A percentile compares a stretch with the other conserved stretches of the same genome.
These are phyloP conservation scores for Novumbra hubbsi DNA, from an alignment of 2,797 vertebrate genomes.

Conservation along the genomic window DNA sequence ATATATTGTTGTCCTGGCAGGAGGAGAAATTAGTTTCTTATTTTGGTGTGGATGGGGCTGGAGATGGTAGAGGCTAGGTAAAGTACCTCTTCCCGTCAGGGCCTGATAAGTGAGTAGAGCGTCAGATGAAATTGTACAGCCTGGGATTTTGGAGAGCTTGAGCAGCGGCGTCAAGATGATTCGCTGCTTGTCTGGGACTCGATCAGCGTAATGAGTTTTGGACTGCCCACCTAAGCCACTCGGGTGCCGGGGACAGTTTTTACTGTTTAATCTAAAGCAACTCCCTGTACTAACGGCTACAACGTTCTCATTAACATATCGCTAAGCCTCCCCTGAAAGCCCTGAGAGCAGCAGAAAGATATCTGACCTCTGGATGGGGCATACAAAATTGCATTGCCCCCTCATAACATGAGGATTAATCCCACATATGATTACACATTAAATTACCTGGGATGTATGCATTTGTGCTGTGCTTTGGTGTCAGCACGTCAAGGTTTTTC, in stretches of 20 bases:
- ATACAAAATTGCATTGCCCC: slow-evolving; percentile 55
- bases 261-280: slow-evolving; percentile 54
- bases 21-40: background rate
- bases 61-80: background rate
- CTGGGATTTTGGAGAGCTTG: background rate
- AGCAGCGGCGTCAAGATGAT: slow-evolving; percentile 19
- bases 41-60: background rate
- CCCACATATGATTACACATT: slow-evolving; percentile 58
- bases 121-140: background rate
- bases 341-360: slow-evolving; percentile 58
- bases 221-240: slow-evolving; percentile 46
- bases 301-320: slow-evolving; percentile 55
- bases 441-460: slow-evolving; percentile 56
- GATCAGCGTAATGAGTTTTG: slow-evolving; percentile 58
- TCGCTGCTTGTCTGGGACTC: slow-evolving; percentile 43
- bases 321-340: slow-evolving; percentile 51
- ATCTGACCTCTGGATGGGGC: slow-evolving; percentile 59
- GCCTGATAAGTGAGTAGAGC: slow-evolving; percentile 2
- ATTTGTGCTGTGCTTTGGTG: slow-evolving; percentile 44
- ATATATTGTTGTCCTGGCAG: background rate
- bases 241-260: slow-evolving; percentile 38
- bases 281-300: slow-evolving; percentile 45
- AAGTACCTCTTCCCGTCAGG: background rate
- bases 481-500: slow-evolving; percentile 52
- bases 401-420: slow-evolving; percentile 59